phyloP scores from a whole-genome alignment of 2,113 vertebrate genomes.

The Coptodon rendalli region DNA sequence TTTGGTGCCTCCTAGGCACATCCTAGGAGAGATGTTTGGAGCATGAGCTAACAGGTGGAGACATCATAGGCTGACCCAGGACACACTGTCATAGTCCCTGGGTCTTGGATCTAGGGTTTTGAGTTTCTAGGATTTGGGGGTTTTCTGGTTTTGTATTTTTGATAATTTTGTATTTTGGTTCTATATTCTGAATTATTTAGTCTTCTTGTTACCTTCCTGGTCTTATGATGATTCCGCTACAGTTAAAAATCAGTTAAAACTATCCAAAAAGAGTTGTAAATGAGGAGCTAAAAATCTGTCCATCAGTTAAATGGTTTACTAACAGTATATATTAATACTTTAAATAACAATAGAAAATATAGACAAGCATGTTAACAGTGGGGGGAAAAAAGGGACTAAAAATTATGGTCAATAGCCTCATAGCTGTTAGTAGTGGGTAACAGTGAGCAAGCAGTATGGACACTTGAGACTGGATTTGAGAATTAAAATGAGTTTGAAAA shows the following conservation, averaged over 20 bases:
- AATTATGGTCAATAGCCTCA: rapidly evolving
- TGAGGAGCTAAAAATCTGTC: not conserved
- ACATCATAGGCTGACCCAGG: not conserved
- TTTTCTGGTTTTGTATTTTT: not conserved
- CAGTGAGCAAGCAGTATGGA: not conserved
- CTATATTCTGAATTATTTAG: not conserved
- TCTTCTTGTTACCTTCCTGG: not conserved
- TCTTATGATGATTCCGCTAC: not conserved
- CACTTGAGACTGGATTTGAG: not conserved
- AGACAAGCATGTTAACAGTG: not conserved
- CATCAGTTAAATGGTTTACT: not conserved
- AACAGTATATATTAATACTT: not conserved
- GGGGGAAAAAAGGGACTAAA: not conserved
- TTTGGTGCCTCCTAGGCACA: not conserved
- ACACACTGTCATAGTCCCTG: not conserved
- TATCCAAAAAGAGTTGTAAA: not conserved
- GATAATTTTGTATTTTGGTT: not conserved
- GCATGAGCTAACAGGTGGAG: not conserved
- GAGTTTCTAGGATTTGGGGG: not conserved
- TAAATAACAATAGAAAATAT: not conserved
- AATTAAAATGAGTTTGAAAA: not conserved
- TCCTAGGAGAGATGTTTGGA: not conserved
- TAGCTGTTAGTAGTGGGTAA: not conserved
- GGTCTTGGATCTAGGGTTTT: not conserved
- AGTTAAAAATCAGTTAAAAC: not conserved